A percentile compares a stretch with the other conserved stretches of the same genome.
phyloP scores from a whole-genome alignment of 1,140 invertebrate genomes.

The Cyclina sinensis region DNA sequence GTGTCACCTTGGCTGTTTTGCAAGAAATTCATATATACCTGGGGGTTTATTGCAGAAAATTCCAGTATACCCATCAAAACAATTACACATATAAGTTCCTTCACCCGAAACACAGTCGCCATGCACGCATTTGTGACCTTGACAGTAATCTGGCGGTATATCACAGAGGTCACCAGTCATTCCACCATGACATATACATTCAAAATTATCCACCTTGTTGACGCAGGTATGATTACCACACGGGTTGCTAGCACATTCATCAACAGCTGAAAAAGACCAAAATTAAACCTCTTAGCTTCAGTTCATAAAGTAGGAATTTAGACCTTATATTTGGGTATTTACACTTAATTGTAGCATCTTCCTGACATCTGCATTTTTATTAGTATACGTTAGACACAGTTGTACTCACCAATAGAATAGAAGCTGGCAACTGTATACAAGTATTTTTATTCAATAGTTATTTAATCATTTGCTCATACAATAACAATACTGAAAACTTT shows the following conservation, averaged over 20 bases:
- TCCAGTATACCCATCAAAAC: not conserved
- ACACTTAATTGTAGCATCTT: no score
- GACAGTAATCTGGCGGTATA: constrained; percentile 3
- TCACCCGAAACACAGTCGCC: not conserved
- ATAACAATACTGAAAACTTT: no score
- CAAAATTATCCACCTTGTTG: constrained; percentile 8
- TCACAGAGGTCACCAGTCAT: constrained; percentile 18
- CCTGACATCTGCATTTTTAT: no score
- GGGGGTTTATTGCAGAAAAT: not conserved
- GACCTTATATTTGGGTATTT: no score
- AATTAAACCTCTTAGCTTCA: not conserved
- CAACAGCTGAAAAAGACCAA: not conserved
- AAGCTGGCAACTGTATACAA: no score
- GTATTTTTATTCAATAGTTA: no score
- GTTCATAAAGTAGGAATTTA: no score
- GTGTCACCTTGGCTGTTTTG: no score
- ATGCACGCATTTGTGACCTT: not conserved
- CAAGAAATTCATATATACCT: not conserved
- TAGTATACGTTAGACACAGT: no score
- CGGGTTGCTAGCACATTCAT: constrained; percentile 12
- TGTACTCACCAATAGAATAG: no score
- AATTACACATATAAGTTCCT: constrained; percentile 16
- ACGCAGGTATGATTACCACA: constrained; percentile 49
- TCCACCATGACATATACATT: constrained; percentile 9
- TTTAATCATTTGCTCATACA: no score